phyloP scores from a whole-genome alignment of 35 echinoderm and acorn worm species.

The Acanthaster planci region DNA sequence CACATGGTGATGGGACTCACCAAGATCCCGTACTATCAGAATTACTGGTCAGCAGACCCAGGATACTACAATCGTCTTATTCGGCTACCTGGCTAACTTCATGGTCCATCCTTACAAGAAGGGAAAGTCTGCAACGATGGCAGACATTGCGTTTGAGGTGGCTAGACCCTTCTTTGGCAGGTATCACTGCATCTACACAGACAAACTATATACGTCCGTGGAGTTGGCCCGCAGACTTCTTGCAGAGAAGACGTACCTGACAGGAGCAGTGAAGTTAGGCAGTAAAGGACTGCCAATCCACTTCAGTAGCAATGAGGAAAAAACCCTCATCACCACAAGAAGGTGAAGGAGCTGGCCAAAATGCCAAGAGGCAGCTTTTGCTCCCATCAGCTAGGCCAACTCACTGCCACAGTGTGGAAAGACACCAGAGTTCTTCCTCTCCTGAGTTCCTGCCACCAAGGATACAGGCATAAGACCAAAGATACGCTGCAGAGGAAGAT shows the following conservation, averaged over 20 bases:
- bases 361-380: slow-evolving; percentile 14
- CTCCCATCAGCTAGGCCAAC: slow-evolving; percentile 11
- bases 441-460: slow-evolving; percentile 36
- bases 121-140: slow-evolving; percentile 1
- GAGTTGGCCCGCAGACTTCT: slow-evolving; percentile 14
- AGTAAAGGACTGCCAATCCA: slow-evolving; percentile 35
- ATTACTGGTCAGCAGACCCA: slow-evolving; percentile 45
- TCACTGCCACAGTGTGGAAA: slow-evolving; percentile 25
- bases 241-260: slow-evolving; percentile 21
- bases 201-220: slow-evolving; percentile 40
- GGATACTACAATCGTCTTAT: slow-evolving; percentile 17
- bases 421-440: slow-evolving; percentile 15
- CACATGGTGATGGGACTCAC: slow-evolving; percentile 33
- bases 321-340: slow-evolving; percentile 17
- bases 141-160: not conserved
- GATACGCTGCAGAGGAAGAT: not conserved
- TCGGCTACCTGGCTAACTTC: slow-evolving; percentile 15
- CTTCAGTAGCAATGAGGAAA: no score
- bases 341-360: slow-evolving; percentile 6
- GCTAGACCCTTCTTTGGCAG: not conserved
- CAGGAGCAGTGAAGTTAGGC: slow-evolving; percentile 28
- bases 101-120: not conserved
- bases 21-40: not conserved
- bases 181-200: slow-evolving; percentile 41
- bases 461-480: not conserved